A percentile compares a stretch with the other conserved stretches of the same genome.
Evolutionary conservation across 1,140 invertebrate genomes (phyloP).

Genomic region (Chironomus striatipennis): DNA sequence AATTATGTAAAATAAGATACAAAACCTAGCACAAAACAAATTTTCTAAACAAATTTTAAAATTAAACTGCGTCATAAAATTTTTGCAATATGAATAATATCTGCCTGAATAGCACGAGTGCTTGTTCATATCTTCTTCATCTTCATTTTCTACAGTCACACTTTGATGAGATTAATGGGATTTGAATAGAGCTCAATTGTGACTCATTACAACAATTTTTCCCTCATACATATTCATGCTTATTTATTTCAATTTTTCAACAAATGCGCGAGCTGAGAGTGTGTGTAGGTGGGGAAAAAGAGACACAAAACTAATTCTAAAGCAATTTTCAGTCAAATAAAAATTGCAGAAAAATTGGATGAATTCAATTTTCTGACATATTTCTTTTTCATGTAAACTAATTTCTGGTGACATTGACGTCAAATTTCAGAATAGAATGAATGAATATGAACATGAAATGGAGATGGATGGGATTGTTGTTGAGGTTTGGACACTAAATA

Average conservation of each 20-base stretch:
- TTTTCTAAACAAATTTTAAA: no score
- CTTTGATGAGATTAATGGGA: slow-evolving; percentile 12
- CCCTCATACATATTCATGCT: neutral
- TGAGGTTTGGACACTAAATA: no score
- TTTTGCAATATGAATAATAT: no score
- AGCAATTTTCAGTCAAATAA: slow-evolving; percentile 3
- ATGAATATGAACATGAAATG: no score
- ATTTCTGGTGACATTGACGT: slow-evolving; percentile 7
- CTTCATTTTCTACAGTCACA: neutral
- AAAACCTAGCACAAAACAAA: no score
- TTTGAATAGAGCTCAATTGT: slow-evolving; percentile 7
- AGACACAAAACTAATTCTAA: neutral
- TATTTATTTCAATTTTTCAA: no score
- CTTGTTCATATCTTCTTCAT: neutral
- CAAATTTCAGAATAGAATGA: neutral
- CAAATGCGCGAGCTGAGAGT: no score
- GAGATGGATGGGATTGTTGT: no score
- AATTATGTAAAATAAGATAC: no score
- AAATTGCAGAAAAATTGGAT: neutral
- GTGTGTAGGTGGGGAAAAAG: neutral
- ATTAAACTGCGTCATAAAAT: no score
- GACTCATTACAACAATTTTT: neutral
- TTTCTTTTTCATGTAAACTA: neutral
- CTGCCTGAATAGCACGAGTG: no score
- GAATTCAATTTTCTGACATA: neutral